Evolutionary conservation across 2,797 vertebrate species (phyloP).

Genomic region (Distichodus sexfasciatus): DNA sequence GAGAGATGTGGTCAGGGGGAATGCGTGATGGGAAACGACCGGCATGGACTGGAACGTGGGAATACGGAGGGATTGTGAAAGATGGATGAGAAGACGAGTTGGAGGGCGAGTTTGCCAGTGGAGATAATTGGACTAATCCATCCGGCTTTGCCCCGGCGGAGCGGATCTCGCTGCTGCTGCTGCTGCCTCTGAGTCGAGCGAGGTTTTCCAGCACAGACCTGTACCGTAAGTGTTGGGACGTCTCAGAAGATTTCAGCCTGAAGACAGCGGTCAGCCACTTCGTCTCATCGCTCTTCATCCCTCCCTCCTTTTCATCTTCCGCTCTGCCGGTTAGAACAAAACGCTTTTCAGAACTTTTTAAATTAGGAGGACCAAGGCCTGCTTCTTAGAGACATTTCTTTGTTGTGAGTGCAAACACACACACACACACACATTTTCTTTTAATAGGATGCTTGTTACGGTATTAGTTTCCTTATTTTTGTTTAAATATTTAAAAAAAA

Average conservation of each 20-base stretch:
- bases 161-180: conserved; percentile 52
- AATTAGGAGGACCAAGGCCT: too few relatives aligned
- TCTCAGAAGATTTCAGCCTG: conserved; percentile 38
- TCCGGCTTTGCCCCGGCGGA: conserved; percentile 61
- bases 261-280: conserved; percentile 47
- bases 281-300: conserved; percentile 45
- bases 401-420: neutral
- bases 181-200: conserved; percentile 37
- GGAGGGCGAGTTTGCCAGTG: conserved; percentile 66
- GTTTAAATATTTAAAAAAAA: too few relatives aligned
- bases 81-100: conserved; percentile 77
- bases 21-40: conserved; percentile 51
- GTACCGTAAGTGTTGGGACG: conserved; percentile 49
- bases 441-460: too few relatives aligned
- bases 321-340: neutral
- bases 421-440: neutral
- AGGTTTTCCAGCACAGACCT: conserved; percentile 51
- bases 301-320: conserved; percentile 7
- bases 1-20: conserved; percentile 57
- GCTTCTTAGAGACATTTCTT: neutral
- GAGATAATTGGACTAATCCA: conserved; percentile 74
- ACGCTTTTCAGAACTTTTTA: too few relatives aligned
- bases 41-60: conserved; percentile 64
- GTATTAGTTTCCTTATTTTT: too few relatives aligned
- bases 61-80: conserved; percentile 72